phyloP scores from a whole-genome alignment of 2,888 invertebrate species.

The Hydroisotoma schaefferi region DNA sequence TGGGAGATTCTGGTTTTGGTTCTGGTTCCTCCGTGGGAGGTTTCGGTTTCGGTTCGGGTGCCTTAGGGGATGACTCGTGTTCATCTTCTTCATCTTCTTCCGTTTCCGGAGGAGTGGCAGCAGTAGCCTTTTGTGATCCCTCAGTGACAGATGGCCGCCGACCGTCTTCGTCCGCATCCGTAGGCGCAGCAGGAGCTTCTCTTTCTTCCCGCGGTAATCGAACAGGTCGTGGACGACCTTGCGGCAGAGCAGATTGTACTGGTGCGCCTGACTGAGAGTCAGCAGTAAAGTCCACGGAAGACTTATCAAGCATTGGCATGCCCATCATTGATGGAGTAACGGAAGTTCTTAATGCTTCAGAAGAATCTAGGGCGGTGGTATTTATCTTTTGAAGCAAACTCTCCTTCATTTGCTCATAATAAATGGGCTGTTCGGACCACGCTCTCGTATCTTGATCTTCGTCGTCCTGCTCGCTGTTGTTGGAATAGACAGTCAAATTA shows the following conservation, averaged over 20 bases:
- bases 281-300: too few relatives aligned
- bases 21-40: too few relatives aligned
- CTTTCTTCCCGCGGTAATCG: not conserved
- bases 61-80: not conserved
- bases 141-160: not conserved
- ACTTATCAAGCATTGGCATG: too few relatives aligned
- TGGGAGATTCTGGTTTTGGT: too few relatives aligned
- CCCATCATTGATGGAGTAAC: not conserved
- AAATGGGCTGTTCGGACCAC: constrained; percentile 31
- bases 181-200: not conserved
- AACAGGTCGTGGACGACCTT: not conserved
- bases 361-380: not conserved
- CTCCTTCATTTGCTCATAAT: constrained; percentile 27
- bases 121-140: not conserved
- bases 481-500: not conserved
- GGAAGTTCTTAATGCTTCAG: not conserved
- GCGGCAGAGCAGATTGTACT: too few relatives aligned
- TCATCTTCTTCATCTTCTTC: constrained; percentile 7
- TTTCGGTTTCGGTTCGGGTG: too few relatives aligned
- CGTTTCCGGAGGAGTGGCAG: not conserved
- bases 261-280: too few relatives aligned
- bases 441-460: constrained; percentile 31
- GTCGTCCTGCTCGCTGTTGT: constrained; percentile 33
- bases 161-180: not conserved
- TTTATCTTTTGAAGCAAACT: constrained; percentile 19